These are phyloP conservation scores for Lepus oiostolus DNA, from an alignment of 2,797 vertebrate genomes.

Conservation along the genomic window DNA sequence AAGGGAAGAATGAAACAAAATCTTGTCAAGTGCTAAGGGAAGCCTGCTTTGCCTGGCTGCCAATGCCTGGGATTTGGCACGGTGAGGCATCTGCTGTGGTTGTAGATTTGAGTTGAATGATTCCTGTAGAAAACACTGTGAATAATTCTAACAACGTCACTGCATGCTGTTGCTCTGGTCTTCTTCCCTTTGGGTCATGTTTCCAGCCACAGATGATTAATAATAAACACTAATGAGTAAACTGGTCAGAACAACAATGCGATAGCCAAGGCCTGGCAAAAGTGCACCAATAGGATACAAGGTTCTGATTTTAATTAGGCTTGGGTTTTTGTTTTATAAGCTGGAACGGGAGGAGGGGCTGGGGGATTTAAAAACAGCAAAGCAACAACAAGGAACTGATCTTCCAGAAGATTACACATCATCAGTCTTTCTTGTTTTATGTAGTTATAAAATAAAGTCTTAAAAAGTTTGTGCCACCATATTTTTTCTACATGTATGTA, in stretches of 20 bases:
- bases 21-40: conserved; percentile 67
- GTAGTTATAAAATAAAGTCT: conserved; percentile 62
- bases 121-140: conserved; percentile 87
- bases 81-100: conserved; percentile 77
- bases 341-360: neutral
- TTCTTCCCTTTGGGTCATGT: conserved; percentile 81
- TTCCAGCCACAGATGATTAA: conserved; percentile 88
- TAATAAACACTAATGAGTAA: conserved; percentile 87
- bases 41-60: conserved; percentile 54
- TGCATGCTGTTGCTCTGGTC: conserved; percentile 84
- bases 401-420: conserved; percentile 48
- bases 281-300: conserved; percentile 65
- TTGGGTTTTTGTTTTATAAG: conserved; percentile 73
- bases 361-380: conserved; percentile 48
- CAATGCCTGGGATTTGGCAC: conserved; percentile 80
- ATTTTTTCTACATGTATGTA: conserved; percentile 69
- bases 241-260: conserved; percentile 86
- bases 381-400: conserved; percentile 75
- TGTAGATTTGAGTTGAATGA: conserved; percentile 85
- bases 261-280: conserved; percentile 81
- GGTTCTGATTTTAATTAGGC: conserved; percentile 87
- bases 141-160: conserved; percentile 88
- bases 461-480: conserved; percentile 34
- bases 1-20: neutral
- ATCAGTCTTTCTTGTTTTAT: conserved; percentile 70